phyloP scores from a whole-genome alignment of 2,888 invertebrate species.

The Agriopis marginaria region DNA sequence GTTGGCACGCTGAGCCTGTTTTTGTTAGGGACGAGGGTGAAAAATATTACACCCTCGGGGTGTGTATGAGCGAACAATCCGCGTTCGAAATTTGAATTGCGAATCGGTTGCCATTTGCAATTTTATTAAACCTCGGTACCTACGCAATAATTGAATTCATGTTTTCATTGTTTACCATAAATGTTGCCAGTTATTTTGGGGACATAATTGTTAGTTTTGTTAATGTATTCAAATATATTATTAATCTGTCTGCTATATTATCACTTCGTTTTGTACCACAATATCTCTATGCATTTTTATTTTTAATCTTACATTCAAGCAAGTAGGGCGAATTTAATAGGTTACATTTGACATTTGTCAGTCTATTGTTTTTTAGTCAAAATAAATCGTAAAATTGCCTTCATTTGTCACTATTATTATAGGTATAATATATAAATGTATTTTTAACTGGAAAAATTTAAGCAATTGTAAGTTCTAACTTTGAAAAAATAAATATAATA shows the following conservation, averaged over 20 bases:
- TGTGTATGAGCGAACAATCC: conserved; percentile 54
- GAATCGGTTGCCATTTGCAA: conserved; percentile 23
- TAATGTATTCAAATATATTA: not conserved
- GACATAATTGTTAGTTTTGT: too few species aligned
- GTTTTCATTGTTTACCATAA: conserved; percentile 3
- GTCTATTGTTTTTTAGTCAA: too few species aligned
- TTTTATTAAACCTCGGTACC: conserved; percentile 20
- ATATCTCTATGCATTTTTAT: too few species aligned
- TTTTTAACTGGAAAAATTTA: too few species aligned
- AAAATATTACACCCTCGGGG: conserved; percentile 84
- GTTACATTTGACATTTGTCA: too few species aligned
- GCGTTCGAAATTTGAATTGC: conserved; percentile 46
- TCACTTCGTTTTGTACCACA: not conserved
- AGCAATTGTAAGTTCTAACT: too few species aligned
- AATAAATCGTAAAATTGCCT: too few species aligned
- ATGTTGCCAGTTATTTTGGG: not conserved
- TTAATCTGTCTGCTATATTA: not conserved
- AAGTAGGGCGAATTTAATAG: too few species aligned
- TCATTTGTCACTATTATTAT: too few species aligned
- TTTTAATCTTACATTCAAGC: too few species aligned
- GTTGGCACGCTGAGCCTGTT: conserved; percentile 62
- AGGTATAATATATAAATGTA: too few species aligned
- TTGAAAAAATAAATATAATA: too few species aligned
- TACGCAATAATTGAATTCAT: conserved; percentile 2
- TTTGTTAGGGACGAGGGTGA: conserved; percentile 75